phyloP scores from a whole-genome alignment of 2,888 invertebrate species.

The Caenorhabditis afra region DNA sequence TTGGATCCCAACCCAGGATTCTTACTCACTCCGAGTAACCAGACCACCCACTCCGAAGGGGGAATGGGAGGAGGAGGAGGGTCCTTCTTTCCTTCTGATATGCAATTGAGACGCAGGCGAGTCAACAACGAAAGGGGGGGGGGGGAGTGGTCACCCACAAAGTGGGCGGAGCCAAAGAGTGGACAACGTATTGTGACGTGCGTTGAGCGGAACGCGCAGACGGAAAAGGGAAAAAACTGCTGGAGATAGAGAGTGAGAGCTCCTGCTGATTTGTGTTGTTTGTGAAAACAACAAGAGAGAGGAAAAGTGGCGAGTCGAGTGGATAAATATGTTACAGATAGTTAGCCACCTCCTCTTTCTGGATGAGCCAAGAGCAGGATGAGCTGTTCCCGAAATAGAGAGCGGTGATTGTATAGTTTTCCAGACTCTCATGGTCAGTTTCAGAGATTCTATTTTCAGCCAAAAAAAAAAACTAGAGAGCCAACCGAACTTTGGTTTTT shows the following conservation, averaged over 20 bases:
- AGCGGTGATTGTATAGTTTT: too few species aligned
- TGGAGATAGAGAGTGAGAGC: conserved; percentile 1
- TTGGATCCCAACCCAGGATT: neutral
- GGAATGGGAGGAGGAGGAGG: too few species aligned
- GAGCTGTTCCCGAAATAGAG: too few species aligned
- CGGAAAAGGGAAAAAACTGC: conserved; percentile 7
- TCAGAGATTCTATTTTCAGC: too few species aligned
- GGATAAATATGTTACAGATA: conserved; percentile 16
- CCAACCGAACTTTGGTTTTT: too few species aligned
- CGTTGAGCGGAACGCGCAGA: neutral
- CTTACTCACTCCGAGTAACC: too few species aligned
- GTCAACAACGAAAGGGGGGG: too few species aligned
- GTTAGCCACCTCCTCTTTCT: neutral
- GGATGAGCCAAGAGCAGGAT: too few species aligned
- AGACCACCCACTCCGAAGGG: too few species aligned
- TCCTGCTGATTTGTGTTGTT: conserved; percentile 18
- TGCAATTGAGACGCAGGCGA: conserved; percentile 12
- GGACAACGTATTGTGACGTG: conserved; percentile 16
- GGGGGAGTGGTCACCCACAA: neutral
- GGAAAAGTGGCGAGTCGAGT: too few species aligned
- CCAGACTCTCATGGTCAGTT: too few species aligned
- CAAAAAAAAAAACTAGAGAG: too few species aligned
- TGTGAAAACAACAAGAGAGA: conserved; percentile 27
- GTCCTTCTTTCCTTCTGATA: neutral
- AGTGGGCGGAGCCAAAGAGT: conserved; percentile 10